phyloP scores from a whole-genome alignment of 2,888 invertebrate genomes.

The Drosophila testacea region DNA sequence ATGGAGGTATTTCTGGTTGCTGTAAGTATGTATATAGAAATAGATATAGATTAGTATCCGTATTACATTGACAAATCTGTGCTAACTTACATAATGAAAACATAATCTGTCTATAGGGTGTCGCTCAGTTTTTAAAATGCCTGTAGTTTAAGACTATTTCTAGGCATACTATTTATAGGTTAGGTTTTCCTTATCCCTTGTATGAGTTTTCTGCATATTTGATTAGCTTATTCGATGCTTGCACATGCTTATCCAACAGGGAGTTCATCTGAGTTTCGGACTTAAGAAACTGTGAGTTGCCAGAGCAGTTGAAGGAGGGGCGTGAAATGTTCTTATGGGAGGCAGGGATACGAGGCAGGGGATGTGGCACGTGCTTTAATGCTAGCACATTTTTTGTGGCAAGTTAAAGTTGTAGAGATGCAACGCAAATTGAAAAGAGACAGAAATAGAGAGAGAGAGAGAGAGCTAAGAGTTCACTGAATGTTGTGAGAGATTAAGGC shows the following conservation, averaged over 20 bases:
- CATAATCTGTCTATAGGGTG: neutral
- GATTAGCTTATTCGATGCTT: constrained; percentile 18
- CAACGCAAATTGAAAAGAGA: neutral
- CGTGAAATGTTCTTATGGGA: neutral
- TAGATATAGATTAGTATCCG: neutral
- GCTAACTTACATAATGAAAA: too few species aligned
- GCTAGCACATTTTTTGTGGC: constrained; percentile 2
- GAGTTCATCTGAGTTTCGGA: constrained; percentile 6
- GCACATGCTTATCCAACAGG: constrained; percentile 23
- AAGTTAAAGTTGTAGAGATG: constrained; percentile 9
- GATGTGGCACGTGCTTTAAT: constrained; percentile 24
- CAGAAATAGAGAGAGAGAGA: neutral
- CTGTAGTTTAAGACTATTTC: neutral
- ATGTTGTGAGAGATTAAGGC: neutral
- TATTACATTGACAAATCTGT: neutral
- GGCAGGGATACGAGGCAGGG: neutral
- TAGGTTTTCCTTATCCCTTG: neutral
- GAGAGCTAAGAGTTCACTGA: neutral
- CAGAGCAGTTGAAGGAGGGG: too few species aligned
- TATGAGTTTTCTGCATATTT: constrained; percentile 21
- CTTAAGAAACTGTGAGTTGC: neutral
- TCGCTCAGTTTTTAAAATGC: neutral
- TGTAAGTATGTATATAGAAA: neutral
- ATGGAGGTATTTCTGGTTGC: neutral
- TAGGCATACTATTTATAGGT: constrained; percentile 17